Base-by-base conservation (phyloP, 2,888 invertebrate species). In the Dryobotodes eremita region DNA sequence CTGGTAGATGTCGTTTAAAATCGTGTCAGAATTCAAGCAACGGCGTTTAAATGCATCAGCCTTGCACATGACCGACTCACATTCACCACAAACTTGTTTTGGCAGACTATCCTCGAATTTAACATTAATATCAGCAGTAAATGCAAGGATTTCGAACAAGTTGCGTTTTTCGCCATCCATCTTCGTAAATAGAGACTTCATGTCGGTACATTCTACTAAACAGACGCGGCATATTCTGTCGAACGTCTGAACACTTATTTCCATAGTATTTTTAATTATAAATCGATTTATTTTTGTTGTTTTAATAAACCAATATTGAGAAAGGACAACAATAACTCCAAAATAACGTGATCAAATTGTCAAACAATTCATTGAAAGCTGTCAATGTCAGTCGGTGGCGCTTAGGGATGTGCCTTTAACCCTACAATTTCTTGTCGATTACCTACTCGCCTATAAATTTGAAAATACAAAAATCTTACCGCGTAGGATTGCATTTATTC, bases 11-110 rank as follows among this genome's bases (percentile, higher is more conserved):
- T 92, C 92, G 66, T 90, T 92, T 85, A 96, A 86, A 80, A 93
- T 88, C 0, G 87, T 85, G 57, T 96, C 94, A 0, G 95, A 94
- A 50, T 94, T 91, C 4, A 93, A 80, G 80, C 95, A 96, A 4
- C 93, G 94, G n/a, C 92, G 92, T 89, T 94, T 95, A 75, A 96
- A 96, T 42, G 92, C 92, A 53, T 95, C 93, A 42, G 94, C 92
- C 82, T 94, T 94, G 50, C 87, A 89, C 89, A 96, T 88, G 36
- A 92, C 89, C 48, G 84, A 62, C 78, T 93, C 93, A 82, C 96
- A 97, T 48, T 94, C 93, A 71, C 82, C 83, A 88, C 96, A 97
- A 75, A 97, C 92, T 82, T 95, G 95, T 89, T 95, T 94, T 0
- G 96, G 95, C 64, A 94, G 90, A 76, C 81, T 90, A 86, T 95